A percentile compares a stretch with the other conserved stretches of the same genome.
These are phyloP conservation scores for Eristalis arbustorum DNA, from an alignment of 2,888 invertebrate species.

Conservation along the genomic window DNA sequence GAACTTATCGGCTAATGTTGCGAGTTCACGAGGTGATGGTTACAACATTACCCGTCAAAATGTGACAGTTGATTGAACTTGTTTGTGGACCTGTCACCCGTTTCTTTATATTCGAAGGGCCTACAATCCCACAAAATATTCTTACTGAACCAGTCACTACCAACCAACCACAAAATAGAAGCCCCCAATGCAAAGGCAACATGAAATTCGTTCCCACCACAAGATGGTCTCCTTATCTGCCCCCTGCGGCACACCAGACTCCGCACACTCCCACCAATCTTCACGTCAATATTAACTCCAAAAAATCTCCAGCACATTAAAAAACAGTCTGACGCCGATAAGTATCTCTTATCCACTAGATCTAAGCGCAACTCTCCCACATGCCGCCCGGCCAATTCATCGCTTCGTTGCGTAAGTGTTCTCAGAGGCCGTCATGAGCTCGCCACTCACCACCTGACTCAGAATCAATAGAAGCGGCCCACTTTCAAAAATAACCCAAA, in stretches of 20 bases:
- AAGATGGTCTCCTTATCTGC: not conserved
- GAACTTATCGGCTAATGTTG: too few species aligned
- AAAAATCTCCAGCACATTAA: not conserved
- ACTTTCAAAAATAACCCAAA: not conserved
- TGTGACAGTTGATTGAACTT: too few species aligned
- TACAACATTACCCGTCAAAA: too few species aligned
- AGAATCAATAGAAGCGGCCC: not conserved
- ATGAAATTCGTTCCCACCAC: not conserved
- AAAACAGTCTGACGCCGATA: not conserved
- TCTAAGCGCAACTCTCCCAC: not conserved
- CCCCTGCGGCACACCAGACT: not conserved
- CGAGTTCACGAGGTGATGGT: too few species aligned
- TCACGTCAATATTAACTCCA: not conserved
- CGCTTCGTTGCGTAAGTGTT: constrained; percentile 13
- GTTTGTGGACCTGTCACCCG: too few species aligned
- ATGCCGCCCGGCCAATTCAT: not conserved
- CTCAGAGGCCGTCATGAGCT: not conserved
- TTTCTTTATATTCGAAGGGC: too few species aligned
- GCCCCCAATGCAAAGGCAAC: too few species aligned
- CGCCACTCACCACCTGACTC: constrained; percentile 7
- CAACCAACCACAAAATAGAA: too few species aligned
- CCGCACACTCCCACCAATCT: not conserved
- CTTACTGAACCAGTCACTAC: too few species aligned
- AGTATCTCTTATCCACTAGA: not conserved
- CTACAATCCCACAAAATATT: too few species aligned